Evolutionary conservation across 2,797 vertebrate species (phyloP).

Genomic region (Hipposideros larvatus): DNA sequence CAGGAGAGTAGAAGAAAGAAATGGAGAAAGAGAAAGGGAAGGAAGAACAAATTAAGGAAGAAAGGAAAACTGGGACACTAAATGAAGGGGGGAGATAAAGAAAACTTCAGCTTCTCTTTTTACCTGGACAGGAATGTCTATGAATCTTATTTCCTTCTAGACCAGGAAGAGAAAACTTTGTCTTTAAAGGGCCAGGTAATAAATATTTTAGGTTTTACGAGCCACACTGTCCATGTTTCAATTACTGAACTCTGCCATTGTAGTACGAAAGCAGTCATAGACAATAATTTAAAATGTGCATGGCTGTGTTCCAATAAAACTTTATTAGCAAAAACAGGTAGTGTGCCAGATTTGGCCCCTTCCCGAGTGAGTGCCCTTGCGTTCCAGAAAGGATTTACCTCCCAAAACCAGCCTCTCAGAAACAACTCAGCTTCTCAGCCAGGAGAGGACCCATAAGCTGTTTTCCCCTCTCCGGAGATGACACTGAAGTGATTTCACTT

Average conservation of each 20-base stretch:
- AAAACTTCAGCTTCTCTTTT: neutral
- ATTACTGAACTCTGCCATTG: neutral
- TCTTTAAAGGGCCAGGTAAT: neutral
- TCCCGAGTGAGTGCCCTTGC: neutral
- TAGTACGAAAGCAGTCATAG: neutral
- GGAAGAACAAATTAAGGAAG: neutral
- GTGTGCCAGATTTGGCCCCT: neutral
- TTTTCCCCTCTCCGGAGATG: neutral
- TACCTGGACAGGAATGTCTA: neutral
- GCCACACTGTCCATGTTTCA: neutral
- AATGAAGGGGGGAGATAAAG: neutral
- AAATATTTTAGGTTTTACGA: neutral
- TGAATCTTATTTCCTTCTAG: neutral
- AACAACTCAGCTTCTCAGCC: neutral
- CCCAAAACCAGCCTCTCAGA: neutral
- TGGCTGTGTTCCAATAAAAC: neutral
- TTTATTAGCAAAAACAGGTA: constrained; percentile 14
- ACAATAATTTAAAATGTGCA: neutral
- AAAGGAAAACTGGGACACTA: neutral
- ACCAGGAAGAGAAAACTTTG: neutral
- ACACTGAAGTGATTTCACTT: neutral
- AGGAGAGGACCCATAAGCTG: neutral
- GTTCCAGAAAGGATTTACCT: neutral
- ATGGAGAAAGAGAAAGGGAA: too few species aligned
- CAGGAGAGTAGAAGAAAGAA: too few species aligned